Evolutionary conservation across 2,888 invertebrate genomes (phyloP), one percentile per base, ranked within the genome.

Genomic region (Brassicogethes aeneus): DNA sequence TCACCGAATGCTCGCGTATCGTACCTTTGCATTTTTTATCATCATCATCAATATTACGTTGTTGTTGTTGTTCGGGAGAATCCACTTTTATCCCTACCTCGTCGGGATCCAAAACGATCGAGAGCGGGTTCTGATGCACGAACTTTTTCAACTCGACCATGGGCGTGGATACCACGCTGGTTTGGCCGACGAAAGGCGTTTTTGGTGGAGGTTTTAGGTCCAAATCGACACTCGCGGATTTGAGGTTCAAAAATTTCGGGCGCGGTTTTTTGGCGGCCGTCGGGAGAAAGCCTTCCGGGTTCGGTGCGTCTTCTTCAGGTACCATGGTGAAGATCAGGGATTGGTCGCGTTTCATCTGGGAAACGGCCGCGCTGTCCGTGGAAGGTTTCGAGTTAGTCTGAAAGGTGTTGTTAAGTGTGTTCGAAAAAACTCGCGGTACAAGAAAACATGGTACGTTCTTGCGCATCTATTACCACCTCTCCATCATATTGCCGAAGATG

Each of bases 251-350:
- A 45, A 66, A 68, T 52, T 65, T 66, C 13, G 69, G 69, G 15
- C 69, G 54, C 36, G 52, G 55, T 39, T 53, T 52, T 36, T 57
- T 57, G 17, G 51, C 53, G 10, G 44, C 42, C 16, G 50, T 23
- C 5, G 23, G 23, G 5, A 23, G 10, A 10, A 23, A 23, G 5
- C 23, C 23, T 23, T 23, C 23, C 5, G 23, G 23, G 10, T 23
- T 23, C 23, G 23, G 5, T 7, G 66, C 68, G 36, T 78, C 80
- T 59, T 89, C 88, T 69, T 88, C 88, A 1, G 86, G 85, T 37
- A 88, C 88, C 2, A 87, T 84, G 0, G 87, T 86, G 57, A 88
- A 88, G 17, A 88, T 80, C 2, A 86, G 65, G 0, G 87, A 86
- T 47, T 83, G 82, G 61, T 87, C 87, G 37, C 86, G 71, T 66